Percentiles rank a stretch among this genome's conserved stretches.
Evolutionary conservation across 2,888 invertebrate genomes (phyloP).

Genomic region (Scaeva pyrastri): DNA sequence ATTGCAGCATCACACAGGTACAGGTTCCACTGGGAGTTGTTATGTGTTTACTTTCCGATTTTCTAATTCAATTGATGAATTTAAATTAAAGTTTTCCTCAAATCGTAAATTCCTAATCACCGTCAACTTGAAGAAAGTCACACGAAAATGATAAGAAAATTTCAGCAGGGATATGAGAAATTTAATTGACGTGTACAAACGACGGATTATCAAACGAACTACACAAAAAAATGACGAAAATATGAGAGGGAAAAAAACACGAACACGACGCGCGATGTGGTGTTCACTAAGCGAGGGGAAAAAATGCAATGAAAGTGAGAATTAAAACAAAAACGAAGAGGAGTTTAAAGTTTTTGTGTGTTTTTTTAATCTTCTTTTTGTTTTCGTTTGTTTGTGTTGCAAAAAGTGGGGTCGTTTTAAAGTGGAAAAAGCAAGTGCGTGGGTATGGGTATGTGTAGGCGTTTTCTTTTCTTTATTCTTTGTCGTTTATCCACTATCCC

Average conservation of each 20-base stretch:
- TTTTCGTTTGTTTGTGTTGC: background rate
- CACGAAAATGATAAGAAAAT: slow-evolving; percentile 2
- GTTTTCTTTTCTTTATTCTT: slow-evolving; percentile 21
- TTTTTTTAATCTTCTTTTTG: background rate
- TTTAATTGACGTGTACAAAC: slow-evolving; percentile 3
- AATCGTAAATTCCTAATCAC: background rate
- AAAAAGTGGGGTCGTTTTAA: no score
- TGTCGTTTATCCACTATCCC: no score
- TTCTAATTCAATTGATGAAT: background rate
- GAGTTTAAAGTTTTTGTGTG: background rate
- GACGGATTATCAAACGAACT: background rate
- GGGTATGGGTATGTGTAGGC: slow-evolving; percentile 27
- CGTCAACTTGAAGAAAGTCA: background rate
- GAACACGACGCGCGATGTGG: background rate
- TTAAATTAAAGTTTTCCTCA: background rate
- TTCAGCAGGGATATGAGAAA: background rate
- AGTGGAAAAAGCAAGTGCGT: background rate
- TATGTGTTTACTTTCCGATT: background rate
- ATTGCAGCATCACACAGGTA: slow-evolving; percentile 30
- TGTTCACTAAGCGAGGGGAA: slow-evolving; percentile 38
- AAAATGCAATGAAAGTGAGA: slow-evolving; percentile 61
- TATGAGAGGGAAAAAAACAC: slow-evolving; percentile 7
- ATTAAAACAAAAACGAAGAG: slow-evolving; percentile 65
- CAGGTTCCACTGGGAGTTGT: no score
- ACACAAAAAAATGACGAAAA: background rate